These are phyloP conservation scores for Notechis scutatus DNA, from an alignment of 2,113 vertebrate species.

Conservation along the genomic window DNA sequence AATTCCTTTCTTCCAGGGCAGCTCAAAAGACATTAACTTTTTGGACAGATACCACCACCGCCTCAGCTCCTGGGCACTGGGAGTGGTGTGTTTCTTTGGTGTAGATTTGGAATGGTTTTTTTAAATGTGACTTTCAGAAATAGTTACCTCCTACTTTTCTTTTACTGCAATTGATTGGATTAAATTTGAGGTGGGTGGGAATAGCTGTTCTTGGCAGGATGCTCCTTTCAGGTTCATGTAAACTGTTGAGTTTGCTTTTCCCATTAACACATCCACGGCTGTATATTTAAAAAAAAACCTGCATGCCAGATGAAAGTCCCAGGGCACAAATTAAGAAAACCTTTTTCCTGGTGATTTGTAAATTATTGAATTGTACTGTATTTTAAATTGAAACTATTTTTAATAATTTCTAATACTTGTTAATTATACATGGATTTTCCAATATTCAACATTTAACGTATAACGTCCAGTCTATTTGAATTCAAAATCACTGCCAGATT, in stretches of 20 bases:
- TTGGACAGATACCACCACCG: background rate
- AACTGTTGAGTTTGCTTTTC: background rate
- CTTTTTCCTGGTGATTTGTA: background rate
- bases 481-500: background rate
- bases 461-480: constrained; percentile 13
- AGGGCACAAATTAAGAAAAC: background rate
- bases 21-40: background rate
- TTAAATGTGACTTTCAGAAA: background rate
- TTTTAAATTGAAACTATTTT: background rate
- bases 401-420: background rate
- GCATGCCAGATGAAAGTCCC: background rate
- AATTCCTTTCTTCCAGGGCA: background rate
- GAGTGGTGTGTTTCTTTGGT: background rate
- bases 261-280: background rate
- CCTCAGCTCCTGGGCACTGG: background rate
- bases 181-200: background rate
- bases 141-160: background rate
- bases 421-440: constrained; percentile 1
- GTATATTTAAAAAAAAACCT: background rate
- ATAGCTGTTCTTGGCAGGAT: background rate
- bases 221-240: background rate
- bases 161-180: background rate
- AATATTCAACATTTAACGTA: background rate
- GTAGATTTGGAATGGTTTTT: background rate
- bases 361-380: background rate